These are phyloP conservation scores for Lasiurus borealis DNA, from an alignment of 2,113 vertebrate genomes.

Conservation along the genomic window DNA sequence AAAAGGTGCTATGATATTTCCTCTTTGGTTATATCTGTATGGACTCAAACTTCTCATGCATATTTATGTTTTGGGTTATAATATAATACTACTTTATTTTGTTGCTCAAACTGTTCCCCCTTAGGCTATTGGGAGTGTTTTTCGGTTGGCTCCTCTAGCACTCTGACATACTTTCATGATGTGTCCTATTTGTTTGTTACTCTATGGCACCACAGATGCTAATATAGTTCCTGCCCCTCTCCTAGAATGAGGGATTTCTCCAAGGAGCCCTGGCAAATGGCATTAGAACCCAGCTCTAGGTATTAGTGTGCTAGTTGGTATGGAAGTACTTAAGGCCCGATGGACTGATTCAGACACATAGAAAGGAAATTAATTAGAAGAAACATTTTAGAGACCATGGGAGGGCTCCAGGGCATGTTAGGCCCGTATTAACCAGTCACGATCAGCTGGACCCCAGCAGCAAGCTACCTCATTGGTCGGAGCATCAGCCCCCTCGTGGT, in stretches of 20 bases:
- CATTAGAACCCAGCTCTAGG: not conserved
- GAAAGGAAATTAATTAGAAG: too few species aligned
- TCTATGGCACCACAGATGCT: not conserved
- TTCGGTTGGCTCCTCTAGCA: not conserved
- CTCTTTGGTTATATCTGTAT: not conserved
- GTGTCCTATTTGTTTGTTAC: not conserved
- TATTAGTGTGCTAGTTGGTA: not conserved
- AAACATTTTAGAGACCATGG: too few species aligned
- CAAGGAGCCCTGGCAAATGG: not conserved
- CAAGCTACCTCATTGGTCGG: too few species aligned
- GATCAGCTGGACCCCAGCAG: too few species aligned
- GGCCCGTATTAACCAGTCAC: too few species aligned
- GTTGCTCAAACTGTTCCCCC: not conserved
- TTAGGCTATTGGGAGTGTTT: not conserved
- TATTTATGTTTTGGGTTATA: not conserved
- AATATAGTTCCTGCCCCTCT: not conserved
- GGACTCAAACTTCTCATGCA: not conserved
- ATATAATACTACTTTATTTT: not conserved
- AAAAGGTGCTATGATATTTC: not conserved
- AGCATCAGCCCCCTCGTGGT: too few species aligned
- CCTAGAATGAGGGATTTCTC: not conserved
- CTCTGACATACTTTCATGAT: not conserved
- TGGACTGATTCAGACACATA: too few species aligned
- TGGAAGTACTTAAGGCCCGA: not conserved
- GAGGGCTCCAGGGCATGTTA: too few species aligned